Base-by-base conservation (phyloP, 1,140 invertebrate species). In the Nomia melanderi region DNA sequence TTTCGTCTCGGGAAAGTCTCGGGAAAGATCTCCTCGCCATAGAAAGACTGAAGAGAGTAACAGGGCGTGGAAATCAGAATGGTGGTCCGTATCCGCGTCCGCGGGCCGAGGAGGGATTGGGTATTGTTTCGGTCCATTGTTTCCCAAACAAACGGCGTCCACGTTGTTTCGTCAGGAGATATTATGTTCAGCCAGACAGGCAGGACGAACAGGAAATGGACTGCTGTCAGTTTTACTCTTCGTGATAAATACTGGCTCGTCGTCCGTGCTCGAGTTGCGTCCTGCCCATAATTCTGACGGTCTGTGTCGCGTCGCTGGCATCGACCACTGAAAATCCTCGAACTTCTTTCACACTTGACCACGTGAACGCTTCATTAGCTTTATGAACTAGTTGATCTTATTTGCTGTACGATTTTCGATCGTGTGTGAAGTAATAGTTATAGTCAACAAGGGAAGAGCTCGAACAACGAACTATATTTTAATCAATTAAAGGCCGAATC, bases 211-310 rank as follows among this genome's bases (percentile, higher is more conserved):
- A 88, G 90, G 91, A 91, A 91, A 91, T 91, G 90, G 90, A 91
- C 91, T 88, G 89, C 91, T 92, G 91, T 92, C 91, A 90, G 90
- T 90, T 91, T 91, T 90, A 91, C 89, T 89, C 89, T 88, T 87
- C 86, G 87, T 91, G 89, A 91, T 92, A 90, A 91, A 92, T 91
- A 87, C 88, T 78, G 84, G 78, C 81, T 75, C 70, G 83, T 71
- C 72, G 76, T 50, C 81, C 66, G 50, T 23, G 54, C 64, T 25
- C 44, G 41, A 31, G 54, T 25, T 17, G 31, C 65, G 27, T 25
- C 39, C 50, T 41, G 56, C 9, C 57, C 78, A 77, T 84, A 84
- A 84, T 84, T 84, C 82, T 64, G 31, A n/a, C 47, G 54, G 36
- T 77, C 69, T 79, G 54, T 77, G 73, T 69, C 73, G 59, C 12